Evolutionary conservation across 2,113 vertebrate species (phyloP).

Genomic region (Hystrix cristata): DNA sequence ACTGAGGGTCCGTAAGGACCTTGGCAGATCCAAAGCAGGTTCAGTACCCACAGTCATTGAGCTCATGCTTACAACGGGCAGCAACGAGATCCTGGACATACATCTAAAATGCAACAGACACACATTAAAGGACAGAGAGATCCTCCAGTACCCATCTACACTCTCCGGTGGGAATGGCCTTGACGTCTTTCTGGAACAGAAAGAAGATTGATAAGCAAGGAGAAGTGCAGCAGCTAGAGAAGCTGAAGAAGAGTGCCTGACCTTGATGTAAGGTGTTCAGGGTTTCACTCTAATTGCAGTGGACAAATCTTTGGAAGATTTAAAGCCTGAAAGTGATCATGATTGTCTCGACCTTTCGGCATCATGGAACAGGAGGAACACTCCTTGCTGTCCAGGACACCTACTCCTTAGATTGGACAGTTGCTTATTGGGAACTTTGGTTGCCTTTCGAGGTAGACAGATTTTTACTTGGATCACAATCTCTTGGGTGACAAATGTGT

Average conservation of each 20-base stretch:
- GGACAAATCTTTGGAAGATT: background rate
- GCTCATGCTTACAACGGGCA: background rate
- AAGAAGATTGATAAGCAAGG: background rate
- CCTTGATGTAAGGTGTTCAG: background rate
- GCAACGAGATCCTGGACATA: background rate
- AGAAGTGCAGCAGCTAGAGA: background rate
- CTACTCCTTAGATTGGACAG: background rate
- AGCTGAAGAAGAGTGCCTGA: background rate
- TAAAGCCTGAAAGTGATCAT: background rate
- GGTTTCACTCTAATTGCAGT: conserved; percentile 3
- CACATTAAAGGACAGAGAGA: background rate
- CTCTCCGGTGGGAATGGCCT: background rate
- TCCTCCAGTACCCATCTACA: background rate
- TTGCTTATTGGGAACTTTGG: background rate
- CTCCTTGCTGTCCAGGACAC: background rate
- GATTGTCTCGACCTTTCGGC: background rate
- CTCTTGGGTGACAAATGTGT: background rate
- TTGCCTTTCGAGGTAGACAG: background rate
- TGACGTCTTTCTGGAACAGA: background rate
- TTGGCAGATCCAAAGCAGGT: background rate
- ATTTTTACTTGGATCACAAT: background rate
- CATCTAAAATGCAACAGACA: background rate
- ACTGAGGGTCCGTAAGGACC: background rate
- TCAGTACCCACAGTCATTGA: background rate
- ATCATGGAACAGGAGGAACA: background rate